phyloP scores from a whole-genome alignment of 2,113 vertebrate genomes.

The Shinisaurus crocodilurus region DNA sequence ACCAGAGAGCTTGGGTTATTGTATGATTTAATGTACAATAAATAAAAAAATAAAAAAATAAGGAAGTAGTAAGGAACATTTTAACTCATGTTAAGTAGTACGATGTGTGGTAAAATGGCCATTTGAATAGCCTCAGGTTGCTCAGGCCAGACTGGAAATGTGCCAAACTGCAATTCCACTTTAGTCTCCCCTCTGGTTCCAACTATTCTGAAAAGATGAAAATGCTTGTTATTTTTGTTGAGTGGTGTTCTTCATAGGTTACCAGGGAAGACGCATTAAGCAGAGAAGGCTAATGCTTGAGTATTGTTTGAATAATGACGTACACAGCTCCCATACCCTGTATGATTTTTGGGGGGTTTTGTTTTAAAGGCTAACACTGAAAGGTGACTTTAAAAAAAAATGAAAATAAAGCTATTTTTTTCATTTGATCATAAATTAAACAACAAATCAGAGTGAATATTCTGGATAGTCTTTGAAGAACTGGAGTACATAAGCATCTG shows the following conservation, averaged over 20 bases:
- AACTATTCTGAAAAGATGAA: background rate
- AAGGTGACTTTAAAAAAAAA: background rate
- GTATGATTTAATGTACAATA: too few relatives aligned
- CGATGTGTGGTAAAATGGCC: background rate
- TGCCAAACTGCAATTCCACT: background rate
- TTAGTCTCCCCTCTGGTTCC: background rate
- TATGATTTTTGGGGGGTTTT: background rate
- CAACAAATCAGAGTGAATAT: constrained; percentile 3
- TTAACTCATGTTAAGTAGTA: background rate
- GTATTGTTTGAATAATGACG: accelerated
- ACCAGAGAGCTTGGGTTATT: too few relatives aligned
- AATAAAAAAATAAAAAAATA: too few relatives aligned
- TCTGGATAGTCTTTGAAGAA: constrained; percentile 16
- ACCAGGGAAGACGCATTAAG: background rate
- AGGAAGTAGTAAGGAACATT: background rate
- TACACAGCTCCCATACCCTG: background rate
- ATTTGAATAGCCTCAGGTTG: background rate
- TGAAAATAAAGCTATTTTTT: background rate
- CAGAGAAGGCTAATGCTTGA: accelerated
- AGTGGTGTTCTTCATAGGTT: background rate
- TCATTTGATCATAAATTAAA: constrained; percentile 1
- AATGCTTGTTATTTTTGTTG: background rate
- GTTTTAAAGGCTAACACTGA: background rate
- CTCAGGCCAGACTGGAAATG: background rate
- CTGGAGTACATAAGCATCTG: background rate